Evolutionary conservation across 1,140 invertebrate genomes (phyloP).

Genomic region (Temnothorax longispinosus): DNA sequence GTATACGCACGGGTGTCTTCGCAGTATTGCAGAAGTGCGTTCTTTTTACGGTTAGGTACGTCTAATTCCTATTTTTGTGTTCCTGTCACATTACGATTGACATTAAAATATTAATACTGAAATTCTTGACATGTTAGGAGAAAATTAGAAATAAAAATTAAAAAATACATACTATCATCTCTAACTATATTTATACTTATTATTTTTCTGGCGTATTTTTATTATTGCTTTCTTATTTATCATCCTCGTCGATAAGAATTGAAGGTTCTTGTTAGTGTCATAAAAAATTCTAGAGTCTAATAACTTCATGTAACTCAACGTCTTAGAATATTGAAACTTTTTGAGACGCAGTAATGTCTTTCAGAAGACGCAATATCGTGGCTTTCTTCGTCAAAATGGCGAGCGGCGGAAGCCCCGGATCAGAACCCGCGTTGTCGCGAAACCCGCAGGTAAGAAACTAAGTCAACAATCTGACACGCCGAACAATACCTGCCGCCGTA

Average conservation of each 20-base stretch:
- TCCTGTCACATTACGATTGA: not conserved
- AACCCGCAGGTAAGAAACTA: slow-evolving; percentile 52
- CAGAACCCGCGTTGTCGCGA: slow-evolving; percentile 42
- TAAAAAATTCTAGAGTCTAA: not conserved
- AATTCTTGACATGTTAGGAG: not conserved
- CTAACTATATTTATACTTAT: not conserved
- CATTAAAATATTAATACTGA: not conserved
- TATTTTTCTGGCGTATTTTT: not conserved
- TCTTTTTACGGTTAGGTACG: not conserved
- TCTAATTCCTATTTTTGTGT: not conserved
- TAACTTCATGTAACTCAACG: not conserved
- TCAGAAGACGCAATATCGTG: not conserved
- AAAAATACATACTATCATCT: not conserved
- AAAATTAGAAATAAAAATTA: not conserved
- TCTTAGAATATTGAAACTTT: slow-evolving; percentile 12
- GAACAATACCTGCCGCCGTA: slow-evolving; percentile 48
- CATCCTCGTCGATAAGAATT: not conserved
- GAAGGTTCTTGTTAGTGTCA: not conserved
- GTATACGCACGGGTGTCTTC: not conserved
- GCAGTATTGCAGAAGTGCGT: not conserved
- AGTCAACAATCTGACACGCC: slow-evolving; percentile 56
- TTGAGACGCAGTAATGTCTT: not conserved
- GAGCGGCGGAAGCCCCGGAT: slow-evolving; percentile 16
- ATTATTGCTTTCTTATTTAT: not conserved
- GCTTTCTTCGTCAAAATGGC: slow-evolving; percentile 23